A percentile compares a stretch with the other conserved stretches of the same genome.
These are phyloP conservation scores for Proisotoma minuta DNA, from an alignment of 2,888 invertebrate genomes.

Conservation along the genomic window DNA sequence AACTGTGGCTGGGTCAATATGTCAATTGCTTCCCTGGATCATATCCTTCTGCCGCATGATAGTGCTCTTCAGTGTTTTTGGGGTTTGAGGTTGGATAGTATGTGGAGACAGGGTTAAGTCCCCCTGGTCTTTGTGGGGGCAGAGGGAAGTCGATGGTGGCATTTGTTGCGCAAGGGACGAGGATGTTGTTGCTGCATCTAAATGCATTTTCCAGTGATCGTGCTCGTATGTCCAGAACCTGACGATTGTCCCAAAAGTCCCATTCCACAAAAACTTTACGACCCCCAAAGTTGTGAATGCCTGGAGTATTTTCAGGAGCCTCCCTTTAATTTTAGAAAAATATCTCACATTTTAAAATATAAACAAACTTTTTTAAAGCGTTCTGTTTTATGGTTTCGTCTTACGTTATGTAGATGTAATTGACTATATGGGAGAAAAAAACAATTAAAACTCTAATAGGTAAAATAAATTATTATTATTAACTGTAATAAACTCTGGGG, in stretches of 20 bases:
- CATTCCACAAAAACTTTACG: constrained; percentile 12
- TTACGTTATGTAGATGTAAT: too few relatives aligned
- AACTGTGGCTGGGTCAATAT: too few relatives aligned
- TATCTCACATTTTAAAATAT: too few relatives aligned
- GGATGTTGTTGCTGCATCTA: constrained; percentile 4
- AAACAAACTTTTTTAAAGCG: too few relatives aligned
- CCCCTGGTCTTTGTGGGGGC: neutral
- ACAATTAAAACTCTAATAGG: too few relatives aligned
- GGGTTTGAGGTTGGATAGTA: neutral
- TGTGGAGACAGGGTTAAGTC: neutral
- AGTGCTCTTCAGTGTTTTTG: neutral
- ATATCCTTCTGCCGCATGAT: too few relatives aligned
- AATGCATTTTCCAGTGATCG: constrained; percentile 5
- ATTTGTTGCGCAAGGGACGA: constrained; percentile 13
- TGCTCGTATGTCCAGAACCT: neutral
- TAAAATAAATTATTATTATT: too few relatives aligned
- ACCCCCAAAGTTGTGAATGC: constrained; percentile 10
- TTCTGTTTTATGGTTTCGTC: too few relatives aligned
- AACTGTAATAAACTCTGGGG: constrained; percentile 4
- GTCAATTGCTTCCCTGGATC: too few relatives aligned
- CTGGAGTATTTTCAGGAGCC: neutral
- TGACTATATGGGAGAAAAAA: too few relatives aligned
- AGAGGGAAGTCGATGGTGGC: constrained; percentile 14
- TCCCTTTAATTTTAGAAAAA: too few relatives aligned
- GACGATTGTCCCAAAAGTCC: constrained; percentile 20